A percentile compares a stretch with the other conserved stretches of the same genome.
These are phyloP conservation scores for Riparia riparia DNA, from an alignment of 2,113 vertebrate species.

Conservation along the genomic window DNA sequence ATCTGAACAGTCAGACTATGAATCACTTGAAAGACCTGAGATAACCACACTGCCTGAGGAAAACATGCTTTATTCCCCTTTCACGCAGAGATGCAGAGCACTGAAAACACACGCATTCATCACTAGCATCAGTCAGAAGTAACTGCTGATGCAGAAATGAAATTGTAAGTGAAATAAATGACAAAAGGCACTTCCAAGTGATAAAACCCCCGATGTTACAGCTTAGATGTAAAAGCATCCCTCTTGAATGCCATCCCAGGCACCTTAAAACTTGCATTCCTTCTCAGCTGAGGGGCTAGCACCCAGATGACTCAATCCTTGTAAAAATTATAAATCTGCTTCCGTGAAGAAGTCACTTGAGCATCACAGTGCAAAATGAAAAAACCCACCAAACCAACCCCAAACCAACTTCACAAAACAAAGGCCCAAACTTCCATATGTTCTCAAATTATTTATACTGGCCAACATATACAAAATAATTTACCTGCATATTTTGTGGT, in stretches of 20 bases:
- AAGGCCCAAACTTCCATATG: not conserved
- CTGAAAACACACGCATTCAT: not conserved
- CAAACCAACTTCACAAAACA: not conserved
- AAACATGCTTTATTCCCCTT: not conserved
- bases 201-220: not conserved
- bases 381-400: not conserved
- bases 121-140: not conserved
- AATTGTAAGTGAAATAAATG: not conserved
- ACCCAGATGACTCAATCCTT: not conserved
- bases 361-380: not conserved
- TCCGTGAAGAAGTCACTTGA: not conserved
- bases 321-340: not conserved
- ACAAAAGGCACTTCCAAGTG: not conserved
- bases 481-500: constrained; percentile 96
- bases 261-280: not conserved
- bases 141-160: not conserved
- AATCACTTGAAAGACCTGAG: not conserved
- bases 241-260: not conserved
- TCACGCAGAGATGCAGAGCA: not conserved
- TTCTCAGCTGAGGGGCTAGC: not conserved
- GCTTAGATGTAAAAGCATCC: not conserved
- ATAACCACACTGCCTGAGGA: not conserved
- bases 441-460: not conserved
- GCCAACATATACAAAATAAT: not conserved
- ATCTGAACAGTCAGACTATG: not conserved